Evolutionary conservation across 2,113 vertebrate species (phyloP), one percentile per base, ranked within the genome.

Genomic region (Gallinago undulata): DNA sequence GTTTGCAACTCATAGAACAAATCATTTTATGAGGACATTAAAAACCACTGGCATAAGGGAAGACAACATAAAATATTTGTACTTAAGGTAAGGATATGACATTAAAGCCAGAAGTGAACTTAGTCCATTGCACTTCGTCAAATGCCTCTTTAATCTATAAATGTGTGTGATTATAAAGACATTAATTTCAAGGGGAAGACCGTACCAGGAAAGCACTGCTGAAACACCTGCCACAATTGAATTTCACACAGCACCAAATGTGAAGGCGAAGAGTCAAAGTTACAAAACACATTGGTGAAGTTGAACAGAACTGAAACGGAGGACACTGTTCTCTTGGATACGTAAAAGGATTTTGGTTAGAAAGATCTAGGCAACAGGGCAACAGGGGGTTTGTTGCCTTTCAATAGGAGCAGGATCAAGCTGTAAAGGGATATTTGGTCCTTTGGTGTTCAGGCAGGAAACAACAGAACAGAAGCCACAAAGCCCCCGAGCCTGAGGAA

Each of bases 71-170:
- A 91, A 94, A 94, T 95, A 94, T 96, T 97, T 95, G 84, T 90
- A 96, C 89, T 97, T 96, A 96, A 96, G 90, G 89, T 95, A 96
- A 96, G 89, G 95, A 95, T 86, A 89, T 45, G 60, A 85, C 83
- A 74, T 91, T 95, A 97, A 97, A 97, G 94, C 88, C 93, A 97
- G 69, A 87, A 96, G 70, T 92, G 35, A 97, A 70, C 95, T 89
- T 81, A 73, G 72, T 76, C 89, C 86, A 96, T 97, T 97, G 95
- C 95, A 93, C 76, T 97, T 96, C 89, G 83, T 95, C 94, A 97
- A 94, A 94, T 82, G 56, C 53, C 92, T 91, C 93, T 97, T 97
- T 97, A 97, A 97, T 97, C 96, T 97, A 74, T 93, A 97, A 97
- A 96, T 97, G 92, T 92, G 73, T 93, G 84, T 96, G 85, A 93